A percentile compares a stretch with the other conserved stretches of the same genome.
These are phyloP conservation scores for Meles meles DNA, from an alignment of 2,113 vertebrate genomes.

Conservation along the genomic window DNA sequence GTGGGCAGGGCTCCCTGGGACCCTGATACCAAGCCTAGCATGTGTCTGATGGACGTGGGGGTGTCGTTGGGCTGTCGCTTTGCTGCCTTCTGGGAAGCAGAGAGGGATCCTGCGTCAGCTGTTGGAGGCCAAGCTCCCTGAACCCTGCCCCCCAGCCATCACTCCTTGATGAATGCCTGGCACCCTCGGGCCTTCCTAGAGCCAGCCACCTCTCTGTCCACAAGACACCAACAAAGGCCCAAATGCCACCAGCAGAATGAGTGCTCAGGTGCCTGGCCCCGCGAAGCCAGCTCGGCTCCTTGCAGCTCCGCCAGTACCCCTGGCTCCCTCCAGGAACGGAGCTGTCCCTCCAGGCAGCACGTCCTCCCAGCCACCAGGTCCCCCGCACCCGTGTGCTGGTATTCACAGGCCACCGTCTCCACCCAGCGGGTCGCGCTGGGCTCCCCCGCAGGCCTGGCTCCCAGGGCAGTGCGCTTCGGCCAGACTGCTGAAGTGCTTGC, in stretches of 20 bases:
- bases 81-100: constrained; percentile 58
- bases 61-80: constrained; percentile 62
- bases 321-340: not conserved
- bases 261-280: not conserved
- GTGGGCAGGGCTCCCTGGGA: constrained; percentile 48
- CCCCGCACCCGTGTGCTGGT: not conserved
- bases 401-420: not conserved
- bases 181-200: not conserved
- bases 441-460: not conserved
- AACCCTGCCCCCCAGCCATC: not conserved
- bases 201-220: not conserved
- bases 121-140: constrained; percentile 16
- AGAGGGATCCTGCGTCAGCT: not conserved
- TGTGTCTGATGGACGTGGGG: constrained; percentile 59
- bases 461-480: not conserved
- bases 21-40: constrained; percentile 67
- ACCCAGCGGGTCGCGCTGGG: not conserved
- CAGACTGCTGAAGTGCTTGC: not conserved
- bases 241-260: not conserved
- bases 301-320: not conserved
- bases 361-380: not conserved
- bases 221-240: not conserved
- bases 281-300: not conserved
- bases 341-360: not conserved
- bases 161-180: not conserved